Evolutionary conservation across 2,797 vertebrate genomes (phyloP).

Genomic region (Lycodopsis pacificus): DNA sequence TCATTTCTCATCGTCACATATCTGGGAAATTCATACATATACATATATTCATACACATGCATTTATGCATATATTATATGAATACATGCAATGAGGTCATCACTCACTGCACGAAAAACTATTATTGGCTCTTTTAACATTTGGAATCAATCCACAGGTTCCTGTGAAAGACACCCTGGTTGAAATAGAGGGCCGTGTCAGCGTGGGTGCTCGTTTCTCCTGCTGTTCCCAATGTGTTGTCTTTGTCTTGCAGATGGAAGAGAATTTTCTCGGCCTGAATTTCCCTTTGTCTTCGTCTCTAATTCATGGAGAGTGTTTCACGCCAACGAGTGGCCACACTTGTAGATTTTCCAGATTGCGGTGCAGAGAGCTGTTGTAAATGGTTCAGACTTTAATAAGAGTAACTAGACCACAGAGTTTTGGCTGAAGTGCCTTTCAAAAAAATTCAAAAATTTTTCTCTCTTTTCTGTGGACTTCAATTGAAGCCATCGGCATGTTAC

Average conservation of each 20-base stretch:
- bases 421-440: not conserved
- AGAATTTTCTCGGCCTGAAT: not conserved
- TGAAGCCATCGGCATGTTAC: too few relatives aligned
- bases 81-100: conserved; percentile 62
- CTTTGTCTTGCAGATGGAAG: conserved; percentile 1
- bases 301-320: conserved; percentile 17
- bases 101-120: conserved; percentile 58
- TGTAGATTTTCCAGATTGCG: conserved; percentile 12
- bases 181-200: not conserved
- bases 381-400: not conserved
- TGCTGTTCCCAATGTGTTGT: conserved; percentile 2
- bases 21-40: conserved; percentile 47
- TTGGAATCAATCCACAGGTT: conserved; percentile 25
- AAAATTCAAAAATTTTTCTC: not conserved
- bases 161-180: conserved; percentile 10
- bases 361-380: not conserved
- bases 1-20: conserved; percentile 58
- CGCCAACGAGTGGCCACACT: not conserved
- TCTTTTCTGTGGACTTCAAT: too few relatives aligned
- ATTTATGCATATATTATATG: conserved; percentile 61
- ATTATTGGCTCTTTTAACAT: conserved; percentile 49
- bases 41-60: conserved; percentile 54
- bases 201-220: not conserved
- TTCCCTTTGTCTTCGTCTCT: conserved; percentile 15
- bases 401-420: not conserved